Evolutionary conservation across 1,140 invertebrate species (phyloP), one percentile per base, ranked within the genome.

Genomic region (Psix sp.): DNA sequence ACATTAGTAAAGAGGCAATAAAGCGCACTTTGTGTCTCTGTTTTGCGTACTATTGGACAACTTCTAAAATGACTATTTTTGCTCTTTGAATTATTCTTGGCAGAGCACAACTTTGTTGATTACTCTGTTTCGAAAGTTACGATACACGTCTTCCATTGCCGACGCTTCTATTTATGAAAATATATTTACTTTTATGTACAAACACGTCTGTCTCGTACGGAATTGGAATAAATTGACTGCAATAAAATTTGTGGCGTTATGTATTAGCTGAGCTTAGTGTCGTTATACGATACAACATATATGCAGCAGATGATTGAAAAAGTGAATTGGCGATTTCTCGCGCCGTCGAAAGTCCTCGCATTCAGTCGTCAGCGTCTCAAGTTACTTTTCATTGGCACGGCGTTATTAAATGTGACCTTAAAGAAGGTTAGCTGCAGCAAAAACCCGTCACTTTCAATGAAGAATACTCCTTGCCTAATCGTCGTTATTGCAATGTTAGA

Each of bases 311-410:
- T 51, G 60, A 67, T 76, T 76, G 66, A 62, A 76, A 76, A 51
- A 76, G 74, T 68, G 74, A 76, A 76, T 63, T 67, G 66, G 66
- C 66, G 73, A 76, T 76, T 76, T 76, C 57, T 68, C 70, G 75
- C 51, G 42, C 14, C 68, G 68, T 65, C 63, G 59, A 76, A 73
- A 70, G 63, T 60, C 57, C 48, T 42, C 51, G 46, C 16, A 36
- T 31, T 59, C 72, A 56, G 62, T 63, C 48, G 56, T 26, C 20
- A 35, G 31, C 31, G 31, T 33, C n/a, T n/a, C n/a, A n/a, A n/a
- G n/a, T n/a, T 39, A 31, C 20, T 71, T 72, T 76, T 72, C 73
- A 70, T 66, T 70, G 59, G 48, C 59, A 52, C 29, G 21, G 54
- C 45, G 33, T 71, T 67, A 52, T 67, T 71, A 59, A 42, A 57